Base-by-base conservation (phyloP, 2,888 invertebrate genomes). In the Cabera pusaria region DNA sequence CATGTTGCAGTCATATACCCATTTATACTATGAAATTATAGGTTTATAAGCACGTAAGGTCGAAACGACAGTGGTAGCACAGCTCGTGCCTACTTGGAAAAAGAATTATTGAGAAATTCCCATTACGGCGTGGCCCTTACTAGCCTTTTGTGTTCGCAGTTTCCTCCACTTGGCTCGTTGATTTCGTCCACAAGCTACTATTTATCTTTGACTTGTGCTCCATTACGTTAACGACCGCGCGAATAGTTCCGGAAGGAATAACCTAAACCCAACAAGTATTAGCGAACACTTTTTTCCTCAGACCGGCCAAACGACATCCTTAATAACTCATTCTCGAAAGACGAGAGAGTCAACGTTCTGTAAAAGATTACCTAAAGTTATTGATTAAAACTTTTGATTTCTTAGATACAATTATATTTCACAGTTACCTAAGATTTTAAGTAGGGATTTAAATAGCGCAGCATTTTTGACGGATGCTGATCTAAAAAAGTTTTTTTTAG, bases 191-290 rank as follows among this genome's bases (percentile, higher is more conserved):
- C 66, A 58, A 56, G 59, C 56, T 63, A 70, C 71, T 70, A 76
- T 82, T 82, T 79, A 77, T 81, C 79, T 79, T 62, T 57, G 64
- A 68, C 62, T 64, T 58, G 69, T 56, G 70, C 62, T 67, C 77
- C 75, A 79, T 81, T 83, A 77, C 72, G 68, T 69, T 81, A 82
- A 81, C 80, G 80, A 80, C 68, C 60, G 59, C 52, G 59, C 58
- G 66, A 77, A 76, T 76, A 75, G 75, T 73, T 78, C 72, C 72
- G 65, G 64, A 71, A 70, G 72, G 71, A 74, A 76, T 77, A 72
- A 63, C 59, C 57, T 51, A 42, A 54, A 49, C 56, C 61, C 60
- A 53, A 57, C 52, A 52, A 50, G 48, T 66, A 68, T 64, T 67
- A 63, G 60, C 62, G 54, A 53, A 60, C 65, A 62, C 56, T 63